Base-by-base conservation (phyloP, 37 sponge, comb jelly and placozoan genomes). In the Halisarca cf. caerulea region DNA sequence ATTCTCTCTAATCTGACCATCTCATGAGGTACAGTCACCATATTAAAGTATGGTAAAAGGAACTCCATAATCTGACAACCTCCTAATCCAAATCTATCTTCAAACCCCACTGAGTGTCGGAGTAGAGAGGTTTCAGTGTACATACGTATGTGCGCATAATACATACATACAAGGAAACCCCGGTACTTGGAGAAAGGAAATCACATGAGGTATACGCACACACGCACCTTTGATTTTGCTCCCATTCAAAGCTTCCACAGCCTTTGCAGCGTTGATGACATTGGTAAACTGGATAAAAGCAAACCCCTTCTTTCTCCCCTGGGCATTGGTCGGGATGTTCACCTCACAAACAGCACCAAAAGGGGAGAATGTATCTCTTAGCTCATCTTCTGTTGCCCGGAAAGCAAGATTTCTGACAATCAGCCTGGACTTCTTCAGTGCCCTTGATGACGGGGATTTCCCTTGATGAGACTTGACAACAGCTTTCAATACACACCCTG, bases 341-440 rank as follows among this genome's bases (percentile, higher is more conserved):
- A 92, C 91, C 2, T 82, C 87, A 3, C 77, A 2, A 0, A 92
- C 88, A 7, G 51, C 27, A 14, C 96, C 96, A 85, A 68, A 92
- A 2, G 58, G 27, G 3, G 57, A 37, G 75, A 92, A 92, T 4
- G 68, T 37, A n/a, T 41, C 32, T 71, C 53, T 78, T 15, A 95
- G 28, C 23, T 92, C 93, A 40, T 88, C 90, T 33, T 87, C 86
- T 0, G 70, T 66, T 66, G 88, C 83, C 66, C 54, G 79, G 62
- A 95, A 93, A 27, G 89, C 86, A 25, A 95, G 74, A 68, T 95
- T 95, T 3, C 96, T 84, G 51, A 95, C 68, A 36, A 95, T 88
- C 42, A 93, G 82, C 4, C 91, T 70, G 4, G 94, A 90, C 64
- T 90, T 95, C 62, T 79, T 82, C 27, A 93, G 83, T 14, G 82